A percentile compares a stretch with the other conserved stretches of the same genome.
These are phyloP conservation scores for Phyto melanocephala DNA, from an alignment of 2,888 invertebrate species.

Conservation along the genomic window DNA sequence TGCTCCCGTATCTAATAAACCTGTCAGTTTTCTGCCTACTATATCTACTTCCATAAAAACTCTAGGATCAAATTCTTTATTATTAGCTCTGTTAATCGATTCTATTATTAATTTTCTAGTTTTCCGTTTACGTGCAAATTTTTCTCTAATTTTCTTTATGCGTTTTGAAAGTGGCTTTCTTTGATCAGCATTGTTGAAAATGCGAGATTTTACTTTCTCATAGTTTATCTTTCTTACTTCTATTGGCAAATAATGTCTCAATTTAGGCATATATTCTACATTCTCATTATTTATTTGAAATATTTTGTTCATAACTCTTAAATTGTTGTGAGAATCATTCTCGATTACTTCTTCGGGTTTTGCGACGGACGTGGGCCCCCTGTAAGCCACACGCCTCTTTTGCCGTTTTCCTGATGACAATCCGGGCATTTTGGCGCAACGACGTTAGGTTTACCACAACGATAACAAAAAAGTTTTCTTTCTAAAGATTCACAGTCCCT, in stretches of 20 bases:
- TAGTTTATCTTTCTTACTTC: neutral
- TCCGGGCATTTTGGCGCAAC: neutral
- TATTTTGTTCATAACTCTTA: no score
- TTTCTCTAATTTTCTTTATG: neutral
- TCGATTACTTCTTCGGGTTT: neutral
- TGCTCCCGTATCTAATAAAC: neutral
- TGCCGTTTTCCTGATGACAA: conserved; percentile 1
- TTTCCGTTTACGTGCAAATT: neutral
- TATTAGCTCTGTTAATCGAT: neutral
- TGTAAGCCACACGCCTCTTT: neutral
- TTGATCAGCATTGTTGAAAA: neutral
- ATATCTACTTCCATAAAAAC: neutral
- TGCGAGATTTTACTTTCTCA: neutral
- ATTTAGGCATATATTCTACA: neutral
- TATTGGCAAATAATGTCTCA: neutral
- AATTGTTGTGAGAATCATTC: neutral
- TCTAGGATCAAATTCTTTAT: neutral
- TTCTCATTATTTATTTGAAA: neutral
- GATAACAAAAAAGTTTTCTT: neutral
- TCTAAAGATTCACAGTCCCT: neutral
- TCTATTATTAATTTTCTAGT: neutral
- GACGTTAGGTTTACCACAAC: neutral
- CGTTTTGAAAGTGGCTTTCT: neutral
- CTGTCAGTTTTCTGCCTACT: neutral
- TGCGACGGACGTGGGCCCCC: neutral